Evolutionary conservation across 1,140 invertebrate genomes (phyloP).

Genomic region (Cotesia chilonis): DNA sequence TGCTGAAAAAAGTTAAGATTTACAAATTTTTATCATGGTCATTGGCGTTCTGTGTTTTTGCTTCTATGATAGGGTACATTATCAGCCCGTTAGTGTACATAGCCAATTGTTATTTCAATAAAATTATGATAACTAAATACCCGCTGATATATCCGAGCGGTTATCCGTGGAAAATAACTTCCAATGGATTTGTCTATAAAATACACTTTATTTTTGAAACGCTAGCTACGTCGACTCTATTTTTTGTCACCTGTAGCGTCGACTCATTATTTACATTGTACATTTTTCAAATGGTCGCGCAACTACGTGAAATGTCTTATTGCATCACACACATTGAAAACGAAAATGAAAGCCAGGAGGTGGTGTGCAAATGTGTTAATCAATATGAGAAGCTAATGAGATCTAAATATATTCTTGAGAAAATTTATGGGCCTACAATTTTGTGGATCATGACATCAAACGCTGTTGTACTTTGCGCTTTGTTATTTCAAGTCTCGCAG

Average conservation of each 20-base stretch:
- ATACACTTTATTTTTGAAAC: conserved; percentile 17
- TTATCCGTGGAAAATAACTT: conserved; percentile 16
- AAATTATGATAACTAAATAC: background rate
- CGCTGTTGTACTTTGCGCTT: conserved; percentile 43
- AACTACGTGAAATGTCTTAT: conserved; percentile 34
- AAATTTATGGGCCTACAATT: conserved; percentile 45
- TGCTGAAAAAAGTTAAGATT: background rate
- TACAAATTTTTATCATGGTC: conserved; percentile 5
- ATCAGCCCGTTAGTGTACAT: conserved; percentile 20
- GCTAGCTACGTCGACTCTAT: background rate
- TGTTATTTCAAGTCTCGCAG: conserved; percentile 47
- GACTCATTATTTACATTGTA: conserved; percentile 28
- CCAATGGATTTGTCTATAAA: background rate
- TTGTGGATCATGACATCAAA: conserved; percentile 41
- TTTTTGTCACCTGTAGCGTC: background rate
- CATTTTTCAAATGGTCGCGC: conserved; percentile 34
- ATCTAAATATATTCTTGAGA: conserved; percentile 40
- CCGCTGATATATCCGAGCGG: conserved; percentile 13
- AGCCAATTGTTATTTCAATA: conserved; percentile 41
- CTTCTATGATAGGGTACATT: background rate
- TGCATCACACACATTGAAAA: conserved; percentile 35
- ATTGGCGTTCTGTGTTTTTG: conserved; percentile 10
- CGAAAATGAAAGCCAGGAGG: conserved; percentile 20
- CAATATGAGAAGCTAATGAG: conserved; percentile 37
- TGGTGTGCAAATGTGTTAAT: conserved; percentile 35